Evolutionary conservation across 2,113 vertebrate species (phyloP).

Genomic region (Polypterus bichir): DNA sequence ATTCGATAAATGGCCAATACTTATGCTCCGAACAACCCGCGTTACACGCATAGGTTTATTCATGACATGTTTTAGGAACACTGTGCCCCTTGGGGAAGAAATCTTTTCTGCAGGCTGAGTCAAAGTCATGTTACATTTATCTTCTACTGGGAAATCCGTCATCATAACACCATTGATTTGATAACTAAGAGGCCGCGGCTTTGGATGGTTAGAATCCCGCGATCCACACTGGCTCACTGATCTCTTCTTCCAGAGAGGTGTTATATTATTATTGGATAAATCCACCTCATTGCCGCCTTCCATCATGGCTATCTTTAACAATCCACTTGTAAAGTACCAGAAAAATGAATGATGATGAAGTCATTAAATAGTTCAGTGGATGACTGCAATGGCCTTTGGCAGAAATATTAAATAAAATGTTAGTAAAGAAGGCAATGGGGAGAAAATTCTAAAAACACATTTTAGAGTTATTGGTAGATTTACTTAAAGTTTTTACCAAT

Average conservation of each 20-base stretch:
- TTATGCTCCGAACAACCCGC: slow-evolving; percentile 51
- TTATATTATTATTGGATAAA: slow-evolving; percentile 48
- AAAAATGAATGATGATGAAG: no score
- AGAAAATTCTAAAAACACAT: no score
- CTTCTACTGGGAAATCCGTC: slow-evolving; percentile 66
- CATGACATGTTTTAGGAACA: slow-evolving; percentile 43
- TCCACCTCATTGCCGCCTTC: slow-evolving; percentile 65
- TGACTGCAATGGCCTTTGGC: no score
- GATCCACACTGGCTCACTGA: slow-evolving; percentile 30
- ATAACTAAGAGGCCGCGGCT: slow-evolving; percentile 62
- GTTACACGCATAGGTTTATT: slow-evolving; percentile 45
- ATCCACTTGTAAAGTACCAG: neutral
- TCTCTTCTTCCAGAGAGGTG: slow-evolving; percentile 59
- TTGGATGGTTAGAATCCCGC: slow-evolving; percentile 29
- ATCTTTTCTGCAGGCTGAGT: slow-evolving; percentile 44
- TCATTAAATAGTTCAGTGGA: no score
- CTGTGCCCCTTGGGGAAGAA: slow-evolving; percentile 27
- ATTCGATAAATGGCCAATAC: slow-evolving; percentile 41
- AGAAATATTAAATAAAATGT: no score
- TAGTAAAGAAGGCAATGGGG: no score
- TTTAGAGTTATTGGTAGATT: no score
- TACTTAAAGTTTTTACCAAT: no score
- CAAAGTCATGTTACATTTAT: slow-evolving; percentile 37
- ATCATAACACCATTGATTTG: slow-evolving; percentile 58
- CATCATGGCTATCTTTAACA: slow-evolving; percentile 38